phyloP scores from a whole-genome alignment of 2,797 vertebrate genomes.

The Eulemur coronatus region DNA sequence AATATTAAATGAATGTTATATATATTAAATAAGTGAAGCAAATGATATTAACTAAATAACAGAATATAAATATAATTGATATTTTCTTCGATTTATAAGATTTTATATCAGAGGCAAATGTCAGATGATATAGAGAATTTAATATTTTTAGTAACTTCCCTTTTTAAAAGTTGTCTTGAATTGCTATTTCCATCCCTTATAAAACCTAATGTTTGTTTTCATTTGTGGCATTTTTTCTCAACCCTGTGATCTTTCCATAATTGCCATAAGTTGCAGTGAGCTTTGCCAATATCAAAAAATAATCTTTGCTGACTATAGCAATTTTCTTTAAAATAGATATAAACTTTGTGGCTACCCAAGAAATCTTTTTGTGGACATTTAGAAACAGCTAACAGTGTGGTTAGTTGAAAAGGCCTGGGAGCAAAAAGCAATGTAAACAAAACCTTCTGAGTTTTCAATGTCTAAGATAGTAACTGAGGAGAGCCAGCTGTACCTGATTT shows the following conservation, averaged over 20 bases:
- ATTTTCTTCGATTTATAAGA: not conserved
- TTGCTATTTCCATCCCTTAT: slow-evolving; percentile 27
- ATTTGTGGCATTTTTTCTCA: slow-evolving; percentile 52
- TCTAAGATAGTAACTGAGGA: not conserved
- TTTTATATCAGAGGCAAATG: slow-evolving; percentile 30
- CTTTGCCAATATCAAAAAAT: slow-evolving; percentile 22
- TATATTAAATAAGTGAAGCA: not conserved
- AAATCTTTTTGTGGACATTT: not conserved
- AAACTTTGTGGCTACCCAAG: slow-evolving; percentile 34
- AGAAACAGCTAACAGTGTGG: slow-evolving; percentile 35
- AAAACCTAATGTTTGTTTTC: slow-evolving; percentile 60
- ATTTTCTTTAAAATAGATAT: slow-evolving; percentile 61
- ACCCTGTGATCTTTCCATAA: slow-evolving; percentile 49
- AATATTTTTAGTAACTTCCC: slow-evolving; percentile 31
- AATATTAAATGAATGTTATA: not conserved
- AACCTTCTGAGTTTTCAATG: not conserved
- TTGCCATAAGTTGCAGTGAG: slow-evolving; percentile 29
- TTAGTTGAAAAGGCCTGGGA: slow-evolving; percentile 20
- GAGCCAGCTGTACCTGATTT: not conserved
- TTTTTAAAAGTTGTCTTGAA: slow-evolving; percentile 18
- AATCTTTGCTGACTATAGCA: slow-evolving; percentile 52
- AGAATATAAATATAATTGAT: not conserved
- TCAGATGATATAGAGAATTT: not conserved
- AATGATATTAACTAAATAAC: not conserved
- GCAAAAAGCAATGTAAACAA: slow-evolving; percentile 22